Percentiles rank a stretch among this genome's conserved stretches.
Conservation (phyloP, 2,888 invertebrate species). For the Dorcus parallelipipedus region DNA sequence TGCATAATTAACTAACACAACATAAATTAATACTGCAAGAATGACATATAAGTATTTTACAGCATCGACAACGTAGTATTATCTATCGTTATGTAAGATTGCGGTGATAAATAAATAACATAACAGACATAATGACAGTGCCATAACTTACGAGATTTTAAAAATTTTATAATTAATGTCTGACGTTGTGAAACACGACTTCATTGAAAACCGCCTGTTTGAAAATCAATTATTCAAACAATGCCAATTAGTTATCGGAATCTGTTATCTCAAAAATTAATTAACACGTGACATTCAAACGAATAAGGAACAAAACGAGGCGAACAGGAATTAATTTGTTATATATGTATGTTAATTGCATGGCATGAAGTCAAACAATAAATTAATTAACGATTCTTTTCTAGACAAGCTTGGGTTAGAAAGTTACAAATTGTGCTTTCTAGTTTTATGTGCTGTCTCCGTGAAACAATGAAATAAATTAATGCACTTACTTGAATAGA, state of each 20-base stretch:
- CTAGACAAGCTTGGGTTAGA: too few relatives aligned
- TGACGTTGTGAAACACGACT: conserved; percentile 1
- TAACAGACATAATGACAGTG: background rate
- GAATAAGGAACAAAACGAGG: conserved; percentile 13
- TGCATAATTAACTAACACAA: background rate
- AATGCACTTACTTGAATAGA: too few relatives aligned
- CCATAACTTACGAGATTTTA: background rate
- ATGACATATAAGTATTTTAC: background rate
- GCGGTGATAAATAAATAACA: conserved; percentile 1
- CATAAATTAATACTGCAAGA: background rate
- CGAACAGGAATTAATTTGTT: conserved; percentile 17
- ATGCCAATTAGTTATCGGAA: conserved; percentile 19
- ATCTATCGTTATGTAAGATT: conserved; percentile 1
- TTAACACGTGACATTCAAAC: conserved; percentile 19
- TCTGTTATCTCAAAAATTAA: conserved; percentile 19
- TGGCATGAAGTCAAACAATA: background rate
- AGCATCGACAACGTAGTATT: background rate
- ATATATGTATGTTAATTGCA: conserved; percentile 14
- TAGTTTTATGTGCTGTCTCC: too few relatives aligned
- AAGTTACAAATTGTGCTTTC: too few relatives aligned
- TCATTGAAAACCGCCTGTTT: conserved; percentile 1
- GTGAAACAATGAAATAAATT: too few relatives aligned
- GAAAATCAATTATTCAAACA: conserved; percentile 19
- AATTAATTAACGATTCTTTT: too few relatives aligned
- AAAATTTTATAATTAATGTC: conserved; percentile 1